phyloP scores from a whole-genome alignment of 2,113 vertebrate species.

The Ammodramus savannarum region DNA sequence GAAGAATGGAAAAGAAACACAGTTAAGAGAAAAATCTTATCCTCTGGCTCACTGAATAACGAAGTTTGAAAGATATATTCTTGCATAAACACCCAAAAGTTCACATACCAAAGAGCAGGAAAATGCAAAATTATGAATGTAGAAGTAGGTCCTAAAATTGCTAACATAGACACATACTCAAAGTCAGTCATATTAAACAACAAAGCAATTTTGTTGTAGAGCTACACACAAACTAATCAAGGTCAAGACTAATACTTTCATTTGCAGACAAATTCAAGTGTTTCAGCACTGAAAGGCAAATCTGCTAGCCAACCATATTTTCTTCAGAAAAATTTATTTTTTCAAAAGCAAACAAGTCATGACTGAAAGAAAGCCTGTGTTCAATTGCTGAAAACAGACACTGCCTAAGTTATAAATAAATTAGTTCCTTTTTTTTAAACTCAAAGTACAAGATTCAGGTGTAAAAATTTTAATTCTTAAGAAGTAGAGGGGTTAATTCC shows the following conservation, averaged over 20 bases:
- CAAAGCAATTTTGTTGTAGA: neutral
- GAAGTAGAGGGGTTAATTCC: neutral
- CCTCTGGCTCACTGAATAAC: neutral
- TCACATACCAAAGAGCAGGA: neutral
- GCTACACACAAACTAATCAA: neutral
- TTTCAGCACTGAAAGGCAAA: neutral
- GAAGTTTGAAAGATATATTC: neutral
- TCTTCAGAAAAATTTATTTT: accelerated
- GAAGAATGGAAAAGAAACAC: neutral
- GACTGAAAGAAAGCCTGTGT: neutral
- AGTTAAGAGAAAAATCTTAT: neutral
- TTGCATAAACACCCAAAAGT: neutral
- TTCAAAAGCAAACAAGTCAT: neutral
- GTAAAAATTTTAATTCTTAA: neutral
- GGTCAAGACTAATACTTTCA: neutral
- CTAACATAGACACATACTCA: neutral
- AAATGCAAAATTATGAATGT: neutral
- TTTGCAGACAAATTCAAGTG: neutral
- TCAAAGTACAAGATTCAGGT: neutral
- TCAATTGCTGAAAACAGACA: neutral
- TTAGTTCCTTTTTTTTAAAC: neutral
- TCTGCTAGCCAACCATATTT: neutral
- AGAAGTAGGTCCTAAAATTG: neutral
- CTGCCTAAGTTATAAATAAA: neutral
- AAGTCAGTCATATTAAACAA: neutral